Percentiles rank a stretch among this genome's conserved stretches.
Conservation (phyloP, 2,797 vertebrate genomes). For the Petrocephalus sullivani region DNA sequence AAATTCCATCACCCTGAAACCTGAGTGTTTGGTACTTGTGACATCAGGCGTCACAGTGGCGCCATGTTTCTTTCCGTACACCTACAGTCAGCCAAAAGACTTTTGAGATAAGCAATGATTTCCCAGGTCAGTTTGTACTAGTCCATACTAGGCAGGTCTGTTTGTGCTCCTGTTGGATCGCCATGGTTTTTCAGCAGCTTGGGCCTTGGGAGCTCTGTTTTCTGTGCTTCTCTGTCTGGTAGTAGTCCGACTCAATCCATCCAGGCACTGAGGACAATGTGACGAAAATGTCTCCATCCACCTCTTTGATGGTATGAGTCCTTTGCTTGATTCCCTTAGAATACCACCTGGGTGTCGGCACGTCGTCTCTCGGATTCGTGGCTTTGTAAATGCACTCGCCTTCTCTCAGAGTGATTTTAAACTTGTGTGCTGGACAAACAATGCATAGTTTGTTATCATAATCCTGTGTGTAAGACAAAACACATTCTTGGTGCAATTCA, state of each 20-base stretch:
- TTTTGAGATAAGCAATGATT: background rate
- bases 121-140: background rate
- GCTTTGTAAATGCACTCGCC: conserved; percentile 79
- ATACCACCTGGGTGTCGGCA: conserved; percentile 61
- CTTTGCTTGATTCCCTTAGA: conserved; percentile 89
- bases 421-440: conserved; percentile 90
- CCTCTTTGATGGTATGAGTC: conserved; percentile 67
- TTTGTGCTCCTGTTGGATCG: background rate
- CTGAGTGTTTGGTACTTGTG: background rate
- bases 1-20: background rate
- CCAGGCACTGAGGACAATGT: conserved; percentile 57
- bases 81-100: background rate
- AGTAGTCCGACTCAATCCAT: conserved; percentile 80
- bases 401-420: conserved; percentile 74
- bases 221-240: conserved; percentile 73
- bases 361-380: conserved; percentile 57
- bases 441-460: conserved; percentile 76
- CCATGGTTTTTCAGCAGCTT: background rate
- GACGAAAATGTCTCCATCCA: conserved; percentile 73
- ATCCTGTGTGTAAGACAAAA: conserved; percentile 60
- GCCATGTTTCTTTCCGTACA: background rate
- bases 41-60: background rate
- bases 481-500: background rate
- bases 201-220: conserved; percentile 28
- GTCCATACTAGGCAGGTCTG: background rate